phyloP scores from a whole-genome alignment of 2,888 invertebrate species.

The Gnatocerus cornutus region DNA sequence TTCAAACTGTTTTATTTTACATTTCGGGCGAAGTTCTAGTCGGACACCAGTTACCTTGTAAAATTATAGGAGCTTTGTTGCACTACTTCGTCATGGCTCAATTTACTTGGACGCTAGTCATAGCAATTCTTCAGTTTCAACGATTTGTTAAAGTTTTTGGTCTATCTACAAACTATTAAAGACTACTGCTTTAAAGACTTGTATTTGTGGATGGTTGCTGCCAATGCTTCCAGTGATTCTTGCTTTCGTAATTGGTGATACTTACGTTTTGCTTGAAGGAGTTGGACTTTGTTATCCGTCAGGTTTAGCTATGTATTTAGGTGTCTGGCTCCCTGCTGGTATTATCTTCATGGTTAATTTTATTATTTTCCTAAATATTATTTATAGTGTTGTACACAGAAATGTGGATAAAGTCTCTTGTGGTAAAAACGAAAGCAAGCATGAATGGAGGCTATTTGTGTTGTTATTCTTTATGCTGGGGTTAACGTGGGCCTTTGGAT shows the following conservation, averaged over 20 bases:
- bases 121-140: slow-evolving; percentile 79
- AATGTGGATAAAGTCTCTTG: neutral
- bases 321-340: slow-evolving; percentile 73
- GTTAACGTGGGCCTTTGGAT: slow-evolving; percentile 76
- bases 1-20: slow-evolving; percentile 65
- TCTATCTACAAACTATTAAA: slow-evolving; percentile 70
- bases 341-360: slow-evolving; percentile 61
- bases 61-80: slow-evolving; percentile 74
- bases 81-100: slow-evolving; percentile 80
- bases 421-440: slow-evolving; percentile 59
- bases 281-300: slow-evolving; percentile 72
- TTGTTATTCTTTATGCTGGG: slow-evolving; percentile 77
- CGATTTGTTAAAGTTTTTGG: slow-evolving; percentile 78
- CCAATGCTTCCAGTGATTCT: slow-evolving; percentile 73
- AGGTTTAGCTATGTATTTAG: slow-evolving; percentile 72
- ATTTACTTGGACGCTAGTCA: slow-evolving; percentile 83
- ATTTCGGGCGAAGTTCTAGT: slow-evolving; percentile 54
- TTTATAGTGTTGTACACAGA: slow-evolving; percentile 16
- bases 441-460: slow-evolving; percentile 75
- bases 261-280: slow-evolving; percentile 64
- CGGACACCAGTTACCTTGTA: slow-evolving; percentile 66
- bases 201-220: slow-evolving; percentile 77
- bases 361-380: slow-evolving; percentile 29
- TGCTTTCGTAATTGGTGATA: slow-evolving; percentile 64
- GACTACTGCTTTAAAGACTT: slow-evolving; percentile 75